Base-by-base conservation (phyloP, 35 echinoderm and acorn worm genomes). In the Apostichopus californicus region DNA sequence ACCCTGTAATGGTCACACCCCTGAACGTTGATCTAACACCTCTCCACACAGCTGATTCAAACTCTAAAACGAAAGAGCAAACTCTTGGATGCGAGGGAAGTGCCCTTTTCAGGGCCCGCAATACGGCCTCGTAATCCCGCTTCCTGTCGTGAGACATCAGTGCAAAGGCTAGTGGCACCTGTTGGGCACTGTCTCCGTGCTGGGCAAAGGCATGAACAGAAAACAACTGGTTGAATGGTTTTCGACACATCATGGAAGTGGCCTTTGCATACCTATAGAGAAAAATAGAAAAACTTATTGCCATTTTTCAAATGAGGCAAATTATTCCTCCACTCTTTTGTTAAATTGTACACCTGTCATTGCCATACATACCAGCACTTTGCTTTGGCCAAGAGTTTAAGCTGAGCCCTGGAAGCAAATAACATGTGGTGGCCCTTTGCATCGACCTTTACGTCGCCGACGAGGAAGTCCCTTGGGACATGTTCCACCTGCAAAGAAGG, bases 111-210 rank as follows among this genome's bases (percentile, higher is more conserved):
- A 80, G 15, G 15, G 86, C 60, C 12, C 56, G 5, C 18, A 90
- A 12, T 20, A 94, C 79, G 22, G 73, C 77, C 52, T 84, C 91
- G 68, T 94, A 94, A 64, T 94, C 93, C 11, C 20, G 22, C 89
- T 94, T 87, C 65, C 56, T 72, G 0, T 80, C 57, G 10, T 79
- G 60, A 5, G 90, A 92, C 93, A 94, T 94, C 88, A 94, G 24
- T n/a, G 79, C 93, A 66, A 94, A 94, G 5, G 65, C 93, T 52
- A 94, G n/a, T 12, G 89, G 93, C 28, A 94, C 65, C 71, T 94
- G 89, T 55, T 94, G 75, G 52, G 57, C 87, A 77, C n/a, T 90
- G 12, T 71, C 56, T 60, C 53, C 54, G 20, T 23, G 15, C 24
- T 85, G 11, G 18, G 91, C 68, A 56, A 86, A 94, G 68, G 73